Percentiles rank a stretch among this genome's conserved stretches.
Conservation (phyloP, 92 coral and sea anemone species). For the Actinostola sp. region DNA sequence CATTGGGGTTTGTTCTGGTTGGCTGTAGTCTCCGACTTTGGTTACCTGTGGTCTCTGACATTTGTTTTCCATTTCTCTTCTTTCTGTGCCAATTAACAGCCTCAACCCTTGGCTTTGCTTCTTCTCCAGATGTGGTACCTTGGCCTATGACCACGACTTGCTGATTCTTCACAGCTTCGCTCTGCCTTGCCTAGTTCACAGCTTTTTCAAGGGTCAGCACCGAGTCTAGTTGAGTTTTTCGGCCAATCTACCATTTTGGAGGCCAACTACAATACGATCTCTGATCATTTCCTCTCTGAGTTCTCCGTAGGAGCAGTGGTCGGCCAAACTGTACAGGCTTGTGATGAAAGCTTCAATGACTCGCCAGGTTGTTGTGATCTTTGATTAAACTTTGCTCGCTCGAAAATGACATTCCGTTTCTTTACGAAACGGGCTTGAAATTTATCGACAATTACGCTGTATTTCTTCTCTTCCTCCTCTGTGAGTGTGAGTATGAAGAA, state of each 20-base stretch:
- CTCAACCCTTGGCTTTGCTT: conserved; percentile 21
- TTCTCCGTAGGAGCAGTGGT: conserved; percentile 43
- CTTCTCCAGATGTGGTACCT: conserved; percentile 23
- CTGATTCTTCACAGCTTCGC: conserved; percentile 48
- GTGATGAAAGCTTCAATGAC: conserved; percentile 38
- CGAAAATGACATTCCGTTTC: conserved; percentile 39
- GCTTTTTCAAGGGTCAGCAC: conserved; percentile 45
- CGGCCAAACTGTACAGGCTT: conserved; percentile 35
- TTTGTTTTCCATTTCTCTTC: too few species aligned
- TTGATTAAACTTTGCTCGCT: conserved; percentile 45
- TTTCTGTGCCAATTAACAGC: conserved; percentile 19
- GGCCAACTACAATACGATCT: conserved; percentile 61
- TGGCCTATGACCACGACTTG: conserved; percentile 41
- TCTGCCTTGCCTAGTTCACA: conserved; percentile 40
- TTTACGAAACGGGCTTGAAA: conserved; percentile 36
- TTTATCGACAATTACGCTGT: conserved; percentile 19
- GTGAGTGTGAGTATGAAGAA: conserved; percentile 43
- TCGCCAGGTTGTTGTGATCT: conserved; percentile 47
- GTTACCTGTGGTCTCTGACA: too few species aligned
- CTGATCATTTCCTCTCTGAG: conserved; percentile 44
- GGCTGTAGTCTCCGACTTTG: too few species aligned
- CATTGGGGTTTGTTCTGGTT: not conserved
- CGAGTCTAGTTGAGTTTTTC: conserved; percentile 57
- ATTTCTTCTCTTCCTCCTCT: conserved; percentile 29
- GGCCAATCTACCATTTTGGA: conserved; percentile 43